Evolutionary conservation across 2,888 invertebrate species (phyloP).

Genomic region (Leistus spinibarbis): DNA sequence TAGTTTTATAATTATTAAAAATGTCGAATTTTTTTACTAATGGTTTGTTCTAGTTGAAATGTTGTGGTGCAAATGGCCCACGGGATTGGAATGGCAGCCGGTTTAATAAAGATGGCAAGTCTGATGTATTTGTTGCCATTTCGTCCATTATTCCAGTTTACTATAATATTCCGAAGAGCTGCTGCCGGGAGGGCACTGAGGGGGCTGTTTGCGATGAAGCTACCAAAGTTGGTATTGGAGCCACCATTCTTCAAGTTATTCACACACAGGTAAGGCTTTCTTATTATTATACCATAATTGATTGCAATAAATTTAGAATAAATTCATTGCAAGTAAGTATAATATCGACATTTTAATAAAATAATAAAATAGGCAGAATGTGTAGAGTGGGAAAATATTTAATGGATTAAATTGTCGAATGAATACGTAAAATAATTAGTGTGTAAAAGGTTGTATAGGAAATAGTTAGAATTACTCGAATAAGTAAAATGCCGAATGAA

Average conservation of each 20-base stretch:
- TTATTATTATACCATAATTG: too few species aligned
- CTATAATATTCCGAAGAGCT: slow-evolving; percentile 65
- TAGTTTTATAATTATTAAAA: slow-evolving; percentile 46
- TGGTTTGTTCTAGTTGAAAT: slow-evolving; percentile 66
- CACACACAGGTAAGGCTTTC: slow-evolving; percentile 58
- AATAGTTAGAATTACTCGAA: too few species aligned
- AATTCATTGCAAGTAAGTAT: too few species aligned
- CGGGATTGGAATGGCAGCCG: slow-evolving; percentile 73
- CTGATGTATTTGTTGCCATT: slow-evolving; percentile 58
- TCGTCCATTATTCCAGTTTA: slow-evolving; percentile 57
- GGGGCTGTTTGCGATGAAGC: slow-evolving; percentile 60
- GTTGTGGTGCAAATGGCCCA: slow-evolving; percentile 78
- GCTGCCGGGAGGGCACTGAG: slow-evolving; percentile 63
- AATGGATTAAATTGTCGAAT: too few species aligned
- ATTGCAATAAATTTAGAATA: too few species aligned
- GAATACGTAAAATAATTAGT: too few species aligned
- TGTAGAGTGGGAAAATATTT: too few species aligned
- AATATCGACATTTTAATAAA: too few species aligned
- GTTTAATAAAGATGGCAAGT: slow-evolving; percentile 58
- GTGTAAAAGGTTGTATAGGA: too few species aligned
- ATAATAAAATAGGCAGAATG: too few species aligned
- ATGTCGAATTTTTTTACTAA: too few species aligned
- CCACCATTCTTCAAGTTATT: slow-evolving; percentile 57
- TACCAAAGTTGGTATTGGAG: slow-evolving; percentile 58
- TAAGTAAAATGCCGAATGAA: too few species aligned